Base-by-base conservation (phyloP, 2,888 invertebrate species). In the Morinoia aosen region DNA sequence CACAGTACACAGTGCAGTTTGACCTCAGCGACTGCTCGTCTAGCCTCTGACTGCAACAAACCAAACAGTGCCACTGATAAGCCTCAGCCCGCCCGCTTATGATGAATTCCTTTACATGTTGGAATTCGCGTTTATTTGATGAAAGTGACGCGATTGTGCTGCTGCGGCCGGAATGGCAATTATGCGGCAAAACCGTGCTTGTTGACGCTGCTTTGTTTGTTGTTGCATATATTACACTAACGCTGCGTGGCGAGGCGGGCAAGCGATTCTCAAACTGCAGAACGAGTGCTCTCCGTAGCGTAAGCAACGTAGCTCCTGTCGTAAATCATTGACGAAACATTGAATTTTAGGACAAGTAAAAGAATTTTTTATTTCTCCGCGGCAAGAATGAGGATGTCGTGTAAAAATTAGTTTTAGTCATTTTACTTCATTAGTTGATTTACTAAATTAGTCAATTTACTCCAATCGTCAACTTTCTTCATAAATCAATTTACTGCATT, bases 31-130 rank as follows among this genome's bases (percentile, higher is more conserved):
- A 19, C 61, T 61, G 19, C 61, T 16, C 61, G 19, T 12, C 16
- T 19, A 61, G 61, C 61, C 25, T 76, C 25, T 76, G 76, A 76
- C 76, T 76, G 76, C 76, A 16, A 76, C 33, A 14, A 33, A 25
- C 33, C 76, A 76, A 76, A 76, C 76, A 76, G 76, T 25, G 25
- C 25, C 19, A 33, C 76, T 90, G 90, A 90, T 90, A 90, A 90
- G 90, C 90, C 90, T 10, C 90, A 33, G 76, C 25, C 33, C 10
- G 90, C 11, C 8, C 39, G 39, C 90, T 90, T 48, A 90, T 90
- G 90, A 90, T 90, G 90, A 90, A 90, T 90, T 90, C 90, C 90
- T 90, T 90, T 48, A 90, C 90, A 90, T 90, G 90, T 90, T 90
- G 90, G 40, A 90, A 48, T 48, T 39, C 90, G 14, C 90, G 90